A percentile compares a stretch with the other conserved stretches of the same genome.
These are phyloP conservation scores for Sclerurus mexicanus DNA, from an alignment of 2,113 vertebrate genomes.

Conservation along the genomic window DNA sequence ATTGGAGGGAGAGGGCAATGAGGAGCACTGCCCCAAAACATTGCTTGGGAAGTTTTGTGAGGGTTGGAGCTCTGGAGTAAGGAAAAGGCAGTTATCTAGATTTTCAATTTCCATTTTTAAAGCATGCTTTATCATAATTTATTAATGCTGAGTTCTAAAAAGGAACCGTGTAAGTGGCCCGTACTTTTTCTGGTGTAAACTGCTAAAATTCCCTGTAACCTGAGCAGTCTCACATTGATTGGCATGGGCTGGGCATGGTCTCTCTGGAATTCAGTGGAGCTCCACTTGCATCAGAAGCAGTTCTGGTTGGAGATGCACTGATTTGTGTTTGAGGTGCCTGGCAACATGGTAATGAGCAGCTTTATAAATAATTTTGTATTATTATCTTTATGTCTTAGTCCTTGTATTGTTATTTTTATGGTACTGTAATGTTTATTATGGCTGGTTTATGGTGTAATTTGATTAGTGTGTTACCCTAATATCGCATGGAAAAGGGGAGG, in stretches of 20 bases:
- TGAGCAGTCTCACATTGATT: neutral
- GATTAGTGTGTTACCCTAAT: slow-evolving; percentile 46
- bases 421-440: slow-evolving; percentile 60
- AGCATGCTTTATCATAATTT: neutral
- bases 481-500: slow-evolving; percentile 45
- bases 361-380: slow-evolving; percentile 56
- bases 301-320: slow-evolving; percentile 17
- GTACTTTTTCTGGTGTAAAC: neutral
- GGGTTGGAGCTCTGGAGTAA: neutral
- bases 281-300: neutral
- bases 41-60: neutral
- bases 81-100: neutral
- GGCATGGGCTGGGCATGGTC: neutral
- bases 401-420: slow-evolving; percentile 62
- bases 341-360: slow-evolving; percentile 11
- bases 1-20: neutral
- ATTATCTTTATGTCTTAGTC: slow-evolving; percentile 50
- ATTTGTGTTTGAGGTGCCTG: slow-evolving; percentile 23
- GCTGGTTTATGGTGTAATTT: slow-evolving; percentile 61
- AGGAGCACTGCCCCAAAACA: neutral
- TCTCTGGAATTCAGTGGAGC: neutral
- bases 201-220: neutral
- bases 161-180: neutral
- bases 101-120: neutral
- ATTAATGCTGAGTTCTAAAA: neutral